These are phyloP conservation scores for Salticus scenicus DNA, from an alignment of 2,888 invertebrate species.

Conservation along the genomic window DNA sequence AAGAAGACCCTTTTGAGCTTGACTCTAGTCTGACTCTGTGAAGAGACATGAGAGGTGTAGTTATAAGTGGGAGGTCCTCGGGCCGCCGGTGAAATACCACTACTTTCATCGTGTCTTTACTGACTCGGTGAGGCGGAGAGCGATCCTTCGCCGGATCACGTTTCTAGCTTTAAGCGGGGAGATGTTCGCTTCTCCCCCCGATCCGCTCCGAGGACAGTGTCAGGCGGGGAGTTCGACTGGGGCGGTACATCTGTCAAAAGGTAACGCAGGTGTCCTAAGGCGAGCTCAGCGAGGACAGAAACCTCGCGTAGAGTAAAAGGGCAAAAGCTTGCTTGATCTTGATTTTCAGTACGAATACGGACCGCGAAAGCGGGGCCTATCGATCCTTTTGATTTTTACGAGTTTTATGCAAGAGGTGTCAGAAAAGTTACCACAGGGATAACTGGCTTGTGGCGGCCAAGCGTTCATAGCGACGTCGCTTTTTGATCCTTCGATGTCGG, in stretches of 20 bases:
- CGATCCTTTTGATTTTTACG: too few species aligned
- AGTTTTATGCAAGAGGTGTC: conserved; percentile 79
- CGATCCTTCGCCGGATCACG: conserved; percentile 72
- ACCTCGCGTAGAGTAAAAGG: conserved; percentile 84
- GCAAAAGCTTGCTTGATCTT: conserved; percentile 82
- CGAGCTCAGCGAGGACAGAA: conserved; percentile 82
- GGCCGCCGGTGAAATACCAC: conserved; percentile 77
- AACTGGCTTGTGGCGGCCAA: conserved; percentile 76
- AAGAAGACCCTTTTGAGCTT: too few species aligned
- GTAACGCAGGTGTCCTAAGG: conserved; percentile 82
- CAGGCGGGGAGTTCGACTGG: conserved; percentile 77
- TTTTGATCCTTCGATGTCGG: conserved; percentile 77
- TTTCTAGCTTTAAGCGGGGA: conserved; percentile 76
- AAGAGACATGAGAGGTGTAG: too few species aligned
- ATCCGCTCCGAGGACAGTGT: conserved; percentile 73
- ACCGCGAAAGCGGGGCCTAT: conserved; percentile 80
- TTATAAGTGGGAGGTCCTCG: too few species aligned
- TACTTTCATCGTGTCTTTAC: conserved; percentile 79
- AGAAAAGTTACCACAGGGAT: conserved; percentile 76
- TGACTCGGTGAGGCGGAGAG: conserved; percentile 78
- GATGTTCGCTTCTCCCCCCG: too few species aligned
- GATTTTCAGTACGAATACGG: conserved; percentile 79
- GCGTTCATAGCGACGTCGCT: conserved; percentile 76
- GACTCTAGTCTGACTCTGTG: too few species aligned
- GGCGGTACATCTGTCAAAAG: conserved; percentile 74